Evolutionary conservation across 2,113 vertebrate species (phyloP).

Genomic region (Aphyosemion australe): DNA sequence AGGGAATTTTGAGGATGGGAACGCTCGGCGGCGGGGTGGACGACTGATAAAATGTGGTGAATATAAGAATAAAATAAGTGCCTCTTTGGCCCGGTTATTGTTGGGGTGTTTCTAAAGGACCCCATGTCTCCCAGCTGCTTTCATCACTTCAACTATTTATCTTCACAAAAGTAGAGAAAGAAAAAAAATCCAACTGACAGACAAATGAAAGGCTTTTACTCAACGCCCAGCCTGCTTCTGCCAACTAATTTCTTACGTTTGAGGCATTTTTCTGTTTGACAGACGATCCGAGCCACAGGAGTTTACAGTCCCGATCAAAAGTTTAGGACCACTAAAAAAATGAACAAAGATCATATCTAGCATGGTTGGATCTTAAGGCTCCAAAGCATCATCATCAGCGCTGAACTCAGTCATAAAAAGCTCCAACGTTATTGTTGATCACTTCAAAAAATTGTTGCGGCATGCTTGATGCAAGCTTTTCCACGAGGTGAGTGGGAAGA

Average conservation of each 20-base stretch:
- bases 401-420: too few relatives aligned
- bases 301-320: too few relatives aligned
- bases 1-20: conserved; percentile 75
- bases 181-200: conserved; percentile 5
- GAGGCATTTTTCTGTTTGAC: not conserved
- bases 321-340: too few relatives aligned
- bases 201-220: conserved; percentile 10
- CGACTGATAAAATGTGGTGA: conserved; percentile 62
- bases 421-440: too few relatives aligned
- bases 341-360: too few relatives aligned
- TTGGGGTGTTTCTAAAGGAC: conserved; percentile 65
- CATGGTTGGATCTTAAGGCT: too few relatives aligned
- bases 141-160: conserved; percentile 54
- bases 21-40: conserved; percentile 54
- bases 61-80: conserved; percentile 67
- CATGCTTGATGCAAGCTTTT: too few relatives aligned
- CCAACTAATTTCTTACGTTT: not conserved
- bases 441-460: too few relatives aligned
- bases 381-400: too few relatives aligned
- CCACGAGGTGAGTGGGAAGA: too few relatives aligned
- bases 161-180: conserved; percentile 18
- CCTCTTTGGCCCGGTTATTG: conserved; percentile 64
- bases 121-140: conserved; percentile 55
- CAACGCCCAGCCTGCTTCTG: conserved; percentile 8
- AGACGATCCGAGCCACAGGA: not conserved